phyloP scores from a whole-genome alignment of 2,888 invertebrate genomes.

The Chloromyia formosa region DNA sequence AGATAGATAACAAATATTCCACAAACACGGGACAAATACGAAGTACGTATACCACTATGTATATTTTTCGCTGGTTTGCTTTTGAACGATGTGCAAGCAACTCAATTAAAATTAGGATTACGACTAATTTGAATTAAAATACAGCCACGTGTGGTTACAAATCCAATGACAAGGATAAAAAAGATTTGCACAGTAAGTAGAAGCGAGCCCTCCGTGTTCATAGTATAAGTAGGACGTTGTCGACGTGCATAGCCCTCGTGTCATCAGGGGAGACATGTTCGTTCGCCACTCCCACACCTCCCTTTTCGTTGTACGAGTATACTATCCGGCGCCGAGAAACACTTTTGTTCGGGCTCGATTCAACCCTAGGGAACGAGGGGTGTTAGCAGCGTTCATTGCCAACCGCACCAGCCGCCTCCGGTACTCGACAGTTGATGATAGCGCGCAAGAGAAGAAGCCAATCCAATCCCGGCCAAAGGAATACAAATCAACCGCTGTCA shows the following conservation, averaged over 20 bases:
- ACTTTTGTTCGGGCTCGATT: not conserved
- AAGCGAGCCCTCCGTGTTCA: not conserved
- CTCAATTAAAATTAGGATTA: slow-evolving; percentile 59
- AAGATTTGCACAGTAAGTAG: slow-evolving; percentile 32
- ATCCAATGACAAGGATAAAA: slow-evolving; percentile 43
- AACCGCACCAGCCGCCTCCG: not conserved
- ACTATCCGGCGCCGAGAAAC: not conserved
- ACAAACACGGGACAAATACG: not conserved
- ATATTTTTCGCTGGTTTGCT: slow-evolving; percentile 21
- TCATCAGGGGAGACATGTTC: slow-evolving; percentile 20
- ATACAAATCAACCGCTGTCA: slow-evolving; percentile 42
- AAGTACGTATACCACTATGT: not conserved
- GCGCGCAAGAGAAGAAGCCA: slow-evolving; percentile 2
- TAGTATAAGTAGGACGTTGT: slow-evolving; percentile 18
- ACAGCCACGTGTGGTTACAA: slow-evolving; percentile 47
- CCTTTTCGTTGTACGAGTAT: not conserved
- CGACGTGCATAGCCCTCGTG: slow-evolving; percentile 16
- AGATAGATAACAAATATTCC: slow-evolving; percentile 1
- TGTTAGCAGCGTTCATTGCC: not conserved
- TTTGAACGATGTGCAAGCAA: slow-evolving; percentile 42
- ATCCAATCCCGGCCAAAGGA: slow-evolving; percentile 23
- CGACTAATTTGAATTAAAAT: slow-evolving; percentile 58
- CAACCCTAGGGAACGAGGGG: slow-evolving; percentile 21
- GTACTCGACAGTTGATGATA: not conserved
- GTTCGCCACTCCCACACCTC: too few species aligned